These are phyloP conservation scores for Plemyria rubiginata DNA, from an alignment of 2,888 invertebrate genomes.

Conservation along the genomic window DNA sequence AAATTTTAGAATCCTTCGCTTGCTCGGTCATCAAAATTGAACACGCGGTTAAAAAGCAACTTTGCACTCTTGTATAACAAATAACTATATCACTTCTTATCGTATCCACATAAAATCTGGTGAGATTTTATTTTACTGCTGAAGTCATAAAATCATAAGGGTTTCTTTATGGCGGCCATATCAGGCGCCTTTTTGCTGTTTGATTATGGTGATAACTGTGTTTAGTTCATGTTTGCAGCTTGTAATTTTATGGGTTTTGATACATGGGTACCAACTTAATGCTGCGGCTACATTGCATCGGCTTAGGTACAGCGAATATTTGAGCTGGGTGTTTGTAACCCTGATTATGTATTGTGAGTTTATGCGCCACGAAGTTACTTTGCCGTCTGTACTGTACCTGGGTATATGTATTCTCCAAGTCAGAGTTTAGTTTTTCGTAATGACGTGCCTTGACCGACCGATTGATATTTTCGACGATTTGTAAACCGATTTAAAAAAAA, in stretches of 20 bases:
- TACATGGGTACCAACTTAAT: slow-evolving; percentile 7
- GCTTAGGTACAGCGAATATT: not conserved
- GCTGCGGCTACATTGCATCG: not conserved
- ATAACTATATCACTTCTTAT: slow-evolving; percentile 45
- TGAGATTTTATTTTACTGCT: slow-evolving; percentile 48
- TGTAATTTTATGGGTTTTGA: slow-evolving; percentile 21
- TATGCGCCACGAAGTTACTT: not conserved
- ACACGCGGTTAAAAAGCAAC: too few relatives aligned
- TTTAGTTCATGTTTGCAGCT: slow-evolving; percentile 34
- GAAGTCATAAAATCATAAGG: slow-evolving; percentile 47
- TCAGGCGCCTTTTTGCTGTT: slow-evolving; percentile 35
- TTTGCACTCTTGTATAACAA: too few relatives aligned
- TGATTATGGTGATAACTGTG: slow-evolving; percentile 34
- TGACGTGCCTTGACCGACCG: too few relatives aligned
- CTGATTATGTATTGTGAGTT: too few relatives aligned
- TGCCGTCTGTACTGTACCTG: too few relatives aligned
- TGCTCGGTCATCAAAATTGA: too few relatives aligned
- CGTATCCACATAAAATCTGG: slow-evolving; percentile 47
- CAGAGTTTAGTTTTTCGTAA: too few relatives aligned
- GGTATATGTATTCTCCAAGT: too few relatives aligned
- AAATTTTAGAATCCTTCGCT: too few relatives aligned
- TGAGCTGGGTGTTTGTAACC: not conserved
- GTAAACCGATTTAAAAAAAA: too few relatives aligned
- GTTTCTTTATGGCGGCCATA: slow-evolving; percentile 47
- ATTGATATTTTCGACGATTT: too few relatives aligned